Evolutionary conservation across 2,113 vertebrate genomes (phyloP).

Genomic region (Chionis minor): DNA sequence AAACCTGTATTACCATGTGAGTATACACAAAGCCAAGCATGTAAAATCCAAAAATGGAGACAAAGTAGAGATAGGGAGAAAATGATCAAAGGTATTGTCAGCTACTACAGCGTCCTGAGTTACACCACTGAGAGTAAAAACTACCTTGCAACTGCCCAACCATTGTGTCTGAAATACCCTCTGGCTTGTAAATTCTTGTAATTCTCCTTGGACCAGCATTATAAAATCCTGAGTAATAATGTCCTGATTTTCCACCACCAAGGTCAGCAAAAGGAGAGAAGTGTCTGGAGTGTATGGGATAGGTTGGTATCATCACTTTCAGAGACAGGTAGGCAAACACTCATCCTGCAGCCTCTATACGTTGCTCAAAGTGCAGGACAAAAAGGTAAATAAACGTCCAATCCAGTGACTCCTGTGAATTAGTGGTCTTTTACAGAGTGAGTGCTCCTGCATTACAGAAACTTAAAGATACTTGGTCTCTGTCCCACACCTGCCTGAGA

Average conservation of each 20-base stretch:
- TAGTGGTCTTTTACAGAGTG: neutral
- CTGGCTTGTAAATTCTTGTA: neutral
- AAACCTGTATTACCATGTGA: neutral
- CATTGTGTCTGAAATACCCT: neutral
- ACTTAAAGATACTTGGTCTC: neutral
- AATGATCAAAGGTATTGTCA: accelerated
- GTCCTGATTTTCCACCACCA: neutral
- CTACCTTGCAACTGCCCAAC: neutral
- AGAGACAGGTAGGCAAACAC: neutral
- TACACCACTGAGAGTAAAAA: neutral
- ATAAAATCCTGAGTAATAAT: neutral
- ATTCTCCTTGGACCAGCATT: neutral
- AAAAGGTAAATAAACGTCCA: neutral
- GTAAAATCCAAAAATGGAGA: neutral
- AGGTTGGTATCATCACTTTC: neutral
- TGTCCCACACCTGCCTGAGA: neutral
- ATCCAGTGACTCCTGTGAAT: neutral
- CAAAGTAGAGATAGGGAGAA: neutral
- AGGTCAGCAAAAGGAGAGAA: neutral
- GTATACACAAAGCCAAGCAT: neutral
- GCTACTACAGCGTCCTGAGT: neutral
- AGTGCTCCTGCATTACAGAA: neutral
- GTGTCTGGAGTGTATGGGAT: neutral
- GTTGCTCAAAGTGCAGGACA: neutral
- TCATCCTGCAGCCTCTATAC: neutral